Evolutionary conservation across 2,888 invertebrate species (phyloP).

Genomic region (Sicus ferrugineus): DNA sequence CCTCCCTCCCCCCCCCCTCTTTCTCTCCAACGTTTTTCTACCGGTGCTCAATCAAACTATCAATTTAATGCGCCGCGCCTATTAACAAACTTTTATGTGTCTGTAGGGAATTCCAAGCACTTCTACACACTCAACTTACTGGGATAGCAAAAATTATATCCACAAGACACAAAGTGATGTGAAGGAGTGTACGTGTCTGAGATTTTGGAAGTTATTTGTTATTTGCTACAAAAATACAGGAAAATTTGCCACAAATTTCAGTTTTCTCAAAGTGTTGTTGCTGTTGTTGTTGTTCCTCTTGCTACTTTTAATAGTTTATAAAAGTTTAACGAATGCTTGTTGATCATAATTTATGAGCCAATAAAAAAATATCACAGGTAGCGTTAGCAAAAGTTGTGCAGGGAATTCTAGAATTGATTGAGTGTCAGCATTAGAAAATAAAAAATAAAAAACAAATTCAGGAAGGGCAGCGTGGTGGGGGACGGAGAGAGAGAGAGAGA

Average conservation of each 20-base stretch:
- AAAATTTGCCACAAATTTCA: constrained; percentile 4
- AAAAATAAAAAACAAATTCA: neutral
- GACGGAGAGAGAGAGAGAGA: neutral
- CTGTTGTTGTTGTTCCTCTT: constrained; percentile 30
- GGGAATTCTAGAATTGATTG: too few relatives aligned
- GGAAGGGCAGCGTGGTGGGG: neutral
- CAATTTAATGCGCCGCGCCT: constrained; percentile 24
- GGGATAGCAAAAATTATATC: too few relatives aligned
- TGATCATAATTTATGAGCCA: constrained; percentile 24
- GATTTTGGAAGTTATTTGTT: constrained; percentile 15
- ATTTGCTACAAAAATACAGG: neutral
- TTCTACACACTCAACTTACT: too few relatives aligned
- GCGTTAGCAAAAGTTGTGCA: neutral
- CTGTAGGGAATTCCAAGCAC: constrained; percentile 48
- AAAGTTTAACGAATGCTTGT: too few relatives aligned
- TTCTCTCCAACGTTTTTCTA: neutral
- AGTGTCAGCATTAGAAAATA: neutral
- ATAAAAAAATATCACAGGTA: constrained; percentile 14
- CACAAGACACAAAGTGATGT: neutral
- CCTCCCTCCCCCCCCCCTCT: neutral
- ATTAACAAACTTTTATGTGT: constrained; percentile 48
- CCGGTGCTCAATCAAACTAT: neutral
- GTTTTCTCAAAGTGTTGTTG: constrained; percentile 25
- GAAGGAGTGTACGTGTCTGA: constrained; percentile 36
- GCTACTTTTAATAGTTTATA: too few relatives aligned